Percentiles rank a stretch among this genome's conserved stretches.
Evolutionary conservation across 2,888 invertebrate species (phyloP).

Genomic region (Lamellibrachia columna): DNA sequence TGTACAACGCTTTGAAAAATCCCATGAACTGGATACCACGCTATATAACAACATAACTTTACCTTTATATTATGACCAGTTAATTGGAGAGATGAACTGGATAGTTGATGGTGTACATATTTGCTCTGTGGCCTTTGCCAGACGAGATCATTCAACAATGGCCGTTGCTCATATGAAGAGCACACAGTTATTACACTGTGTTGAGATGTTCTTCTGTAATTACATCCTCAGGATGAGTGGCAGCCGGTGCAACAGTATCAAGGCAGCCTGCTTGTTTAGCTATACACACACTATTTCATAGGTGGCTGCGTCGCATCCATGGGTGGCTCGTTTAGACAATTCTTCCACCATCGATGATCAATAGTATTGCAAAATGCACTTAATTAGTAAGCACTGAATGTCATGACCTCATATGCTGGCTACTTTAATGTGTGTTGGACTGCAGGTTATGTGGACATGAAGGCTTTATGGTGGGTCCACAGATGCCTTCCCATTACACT

Average conservation of each 20-base stretch:
- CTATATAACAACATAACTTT: too few relatives aligned
- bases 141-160: neutral
- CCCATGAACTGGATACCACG: too few relatives aligned
- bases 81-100: too few relatives aligned
- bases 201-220: neutral
- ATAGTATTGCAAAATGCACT: conserved; percentile 12
- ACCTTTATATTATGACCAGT: too few relatives aligned
- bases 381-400: conserved; percentile 16
- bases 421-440: neutral
- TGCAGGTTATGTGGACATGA: neutral
- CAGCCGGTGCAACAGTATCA: neutral
- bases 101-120: neutral
- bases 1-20: too few relatives aligned
- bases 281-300: conserved; percentile 1
- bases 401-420: neutral
- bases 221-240: neutral
- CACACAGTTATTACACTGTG: neutral
- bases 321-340: neutral
- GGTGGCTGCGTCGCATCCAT: neutral
- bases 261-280: neutral
- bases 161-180: neutral
- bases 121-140: neutral
- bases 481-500: neutral
- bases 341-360: neutral
- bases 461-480: neutral